These are phyloP conservation scores for Ardeotis arabs DNA, from an alignment of 2,113 vertebrate genomes.

Conservation along the genomic window DNA sequence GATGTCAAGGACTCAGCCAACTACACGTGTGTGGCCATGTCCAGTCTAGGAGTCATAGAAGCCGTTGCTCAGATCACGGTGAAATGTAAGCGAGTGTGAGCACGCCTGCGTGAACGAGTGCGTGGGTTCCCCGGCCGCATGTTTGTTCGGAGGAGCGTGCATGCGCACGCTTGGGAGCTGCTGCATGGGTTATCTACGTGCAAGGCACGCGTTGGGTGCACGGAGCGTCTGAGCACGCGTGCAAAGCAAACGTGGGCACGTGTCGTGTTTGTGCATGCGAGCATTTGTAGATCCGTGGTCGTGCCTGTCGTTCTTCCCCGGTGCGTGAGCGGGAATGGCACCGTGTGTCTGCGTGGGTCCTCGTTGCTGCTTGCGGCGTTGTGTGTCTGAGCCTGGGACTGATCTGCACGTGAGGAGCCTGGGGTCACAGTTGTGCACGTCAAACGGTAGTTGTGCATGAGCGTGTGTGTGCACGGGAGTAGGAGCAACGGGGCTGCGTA, in stretches of 20 bases:
- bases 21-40: constrained; percentile 99
- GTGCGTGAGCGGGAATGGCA: background rate
- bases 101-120: background rate
- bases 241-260: background rate
- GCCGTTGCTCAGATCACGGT: constrained; percentile 96
- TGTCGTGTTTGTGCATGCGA: background rate
- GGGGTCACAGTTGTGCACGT: background rate
- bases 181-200: rapidly evolving
- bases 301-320: background rate
- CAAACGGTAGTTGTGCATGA: background rate
- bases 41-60: constrained; percentile 97
- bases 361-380: background rate
- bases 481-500: background rate
- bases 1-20: constrained; percentile 96
- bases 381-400: background rate
- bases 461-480: background rate
- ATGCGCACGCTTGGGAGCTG: background rate
- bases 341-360: background rate
- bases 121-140: background rate
- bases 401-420: background rate
- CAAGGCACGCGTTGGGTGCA: background rate
- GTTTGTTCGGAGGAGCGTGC: background rate
- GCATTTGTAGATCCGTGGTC: rapidly evolving
- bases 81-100: constrained; percentile 86
- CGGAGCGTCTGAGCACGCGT: background rate